A percentile compares a stretch with the other conserved stretches of the same genome.
phyloP scores from a whole-genome alignment of 1,140 invertebrate species.

The Lepidotrigona ventralis region DNA sequence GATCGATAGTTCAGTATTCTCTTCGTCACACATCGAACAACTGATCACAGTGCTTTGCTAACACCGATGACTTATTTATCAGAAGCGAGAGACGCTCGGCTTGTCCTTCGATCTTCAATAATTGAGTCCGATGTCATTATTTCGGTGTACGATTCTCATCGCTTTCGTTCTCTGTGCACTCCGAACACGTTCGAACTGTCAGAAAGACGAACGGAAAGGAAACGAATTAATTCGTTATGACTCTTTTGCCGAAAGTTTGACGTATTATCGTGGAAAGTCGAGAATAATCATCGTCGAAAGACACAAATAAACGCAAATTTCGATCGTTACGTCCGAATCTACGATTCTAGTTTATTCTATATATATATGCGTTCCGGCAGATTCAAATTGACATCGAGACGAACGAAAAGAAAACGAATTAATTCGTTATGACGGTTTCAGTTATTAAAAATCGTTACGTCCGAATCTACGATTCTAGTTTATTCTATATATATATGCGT shows the following conservation, averaged over 20 bases:
- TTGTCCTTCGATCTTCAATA: slow-evolving; percentile 7
- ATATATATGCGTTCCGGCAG: background rate
- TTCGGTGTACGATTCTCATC: background rate
- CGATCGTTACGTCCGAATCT: too few species aligned
- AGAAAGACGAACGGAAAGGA: background rate
- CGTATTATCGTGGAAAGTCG: background rate
- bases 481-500: background rate
- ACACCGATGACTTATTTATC: slow-evolving; percentile 11
- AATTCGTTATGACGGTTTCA: too few species aligned
- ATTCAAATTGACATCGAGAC: background rate
- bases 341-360: background rate
- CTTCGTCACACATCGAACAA: background rate
- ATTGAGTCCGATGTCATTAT: background rate
- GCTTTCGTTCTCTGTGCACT: background rate
- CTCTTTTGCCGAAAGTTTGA: background rate
- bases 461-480: too few species aligned
- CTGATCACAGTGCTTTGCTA: background rate
- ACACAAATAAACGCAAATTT: too few species aligned
- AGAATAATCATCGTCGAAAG: background rate
- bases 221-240: background rate
- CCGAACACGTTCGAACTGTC: background rate
- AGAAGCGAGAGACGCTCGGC: background rate
- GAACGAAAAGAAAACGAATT: too few species aligned
- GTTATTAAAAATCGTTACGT: too few species aligned
- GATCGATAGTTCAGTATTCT: slow-evolving; percentile 6